A percentile compares a stretch with the other conserved stretches of the same genome.
phyloP scores from a whole-genome alignment of 2,113 vertebrate species.

The Odontesthes bonariensis region DNA sequence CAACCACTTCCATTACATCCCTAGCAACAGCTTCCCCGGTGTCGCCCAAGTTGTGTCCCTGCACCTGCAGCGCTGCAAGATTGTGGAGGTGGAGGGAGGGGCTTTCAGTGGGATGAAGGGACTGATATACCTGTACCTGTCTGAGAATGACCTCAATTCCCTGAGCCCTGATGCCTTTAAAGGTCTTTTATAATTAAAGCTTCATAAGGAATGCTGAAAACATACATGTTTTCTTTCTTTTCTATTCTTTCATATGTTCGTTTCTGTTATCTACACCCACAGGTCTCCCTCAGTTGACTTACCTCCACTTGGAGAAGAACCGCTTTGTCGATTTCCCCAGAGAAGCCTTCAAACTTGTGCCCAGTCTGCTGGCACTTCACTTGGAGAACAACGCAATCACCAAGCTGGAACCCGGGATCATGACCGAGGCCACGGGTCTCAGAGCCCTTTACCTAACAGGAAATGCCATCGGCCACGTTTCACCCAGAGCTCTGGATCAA shows the following conservation, averaged over 20 bases:
- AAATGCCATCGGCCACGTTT: conserved; percentile 80
- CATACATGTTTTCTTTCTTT: not conserved
- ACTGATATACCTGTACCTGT: conserved; percentile 94
- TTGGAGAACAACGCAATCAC: conserved; percentile 87
- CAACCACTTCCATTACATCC: conserved; percentile 86
- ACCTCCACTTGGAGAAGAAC: conserved; percentile 92
- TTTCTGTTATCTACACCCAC: conserved; percentile 1
- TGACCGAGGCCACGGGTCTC: conserved; percentile 79
- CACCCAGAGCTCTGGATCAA: conserved; percentile 77
- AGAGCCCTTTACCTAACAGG: conserved; percentile 87
- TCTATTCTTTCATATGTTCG: not conserved
- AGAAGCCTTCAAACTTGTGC: conserved; percentile 83
- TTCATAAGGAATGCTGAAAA: no score
- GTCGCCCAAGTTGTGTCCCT: conserved; percentile 87
- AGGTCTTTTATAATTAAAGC: conserved; percentile 62
- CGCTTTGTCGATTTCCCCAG: conserved; percentile 83
- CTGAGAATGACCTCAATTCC: conserved; percentile 86
- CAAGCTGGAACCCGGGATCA: conserved; percentile 74
- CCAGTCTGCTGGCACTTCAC: conserved; percentile 89
- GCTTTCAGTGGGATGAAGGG: conserved; percentile 87
- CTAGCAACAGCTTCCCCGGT: conserved; percentile 83
- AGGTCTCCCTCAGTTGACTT: conserved; percentile 86
- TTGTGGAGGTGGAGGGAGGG: conserved; percentile 78
- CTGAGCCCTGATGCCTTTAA: conserved; percentile 84
- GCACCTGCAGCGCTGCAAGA: conserved; percentile 90